Base-by-base conservation (phyloP, 2,888 invertebrate species). In the Sesia apiformis region DNA sequence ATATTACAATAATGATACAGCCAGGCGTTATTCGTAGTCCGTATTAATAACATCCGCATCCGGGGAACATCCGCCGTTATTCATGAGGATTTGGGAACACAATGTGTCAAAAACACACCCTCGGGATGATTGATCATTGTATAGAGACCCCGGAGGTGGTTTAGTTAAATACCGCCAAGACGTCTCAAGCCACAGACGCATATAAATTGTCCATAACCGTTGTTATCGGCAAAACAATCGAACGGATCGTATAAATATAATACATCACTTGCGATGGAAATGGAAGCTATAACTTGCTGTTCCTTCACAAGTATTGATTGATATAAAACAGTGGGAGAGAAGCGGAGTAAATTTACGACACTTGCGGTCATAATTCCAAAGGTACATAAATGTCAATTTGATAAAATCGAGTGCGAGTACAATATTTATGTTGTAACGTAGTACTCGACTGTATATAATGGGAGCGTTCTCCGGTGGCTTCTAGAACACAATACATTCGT, bases 91-190 rank as follows among this genome's bases (percentile, higher is more conserved):
- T 59, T 54, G 8, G 46, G 58, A 59, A 55, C 61, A 53, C 53
- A 51, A 56, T 56, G 64, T 59, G 65, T 61, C 60, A 57, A 55
- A 53, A 62, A 55, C 55, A 54, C 59, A 54, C 60, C 59, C 56
- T 49, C 55, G 66, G 66, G 63, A 70, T 74, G 76, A 77, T 78
- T 72, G 73, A 77, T 78, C 71, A 69, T 72, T 65, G 63, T 67
- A 57, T 55, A 60, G 58, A 57, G 66, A 61, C 64, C 38, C 60
- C 56, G 56, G 63, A 64, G 63, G 66, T 70, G 64, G 52, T 39
- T 50, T 5, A 38, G 38, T 55, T 55, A 65, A 70, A 70, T 73
- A 70, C 64, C 66, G 63, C 61, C 46, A 55, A 61, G 63, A 63
- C 59, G 52, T 56, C 53, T 61, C 56, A 61, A 56, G 58, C 62